phyloP scores from a whole-genome alignment of 2,113 vertebrate genomes.

The Monarcha castaneiventris region DNA sequence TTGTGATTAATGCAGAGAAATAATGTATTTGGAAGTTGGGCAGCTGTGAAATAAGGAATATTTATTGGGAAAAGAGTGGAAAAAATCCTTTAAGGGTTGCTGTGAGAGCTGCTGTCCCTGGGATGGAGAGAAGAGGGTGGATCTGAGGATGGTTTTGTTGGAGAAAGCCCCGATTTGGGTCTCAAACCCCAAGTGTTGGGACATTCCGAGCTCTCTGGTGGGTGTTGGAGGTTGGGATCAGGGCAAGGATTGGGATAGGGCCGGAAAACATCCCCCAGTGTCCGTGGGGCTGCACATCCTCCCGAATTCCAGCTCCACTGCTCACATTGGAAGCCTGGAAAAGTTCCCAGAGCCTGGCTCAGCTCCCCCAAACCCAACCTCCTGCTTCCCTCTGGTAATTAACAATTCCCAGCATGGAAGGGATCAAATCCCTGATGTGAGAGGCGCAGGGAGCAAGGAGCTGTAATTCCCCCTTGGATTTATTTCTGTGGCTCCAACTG shows the following conservation, averaged over 20 bases:
- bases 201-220: neutral
- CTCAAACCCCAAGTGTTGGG: rapidly evolving
- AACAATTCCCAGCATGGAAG: neutral
- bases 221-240: neutral
- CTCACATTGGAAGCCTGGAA: rapidly evolving
- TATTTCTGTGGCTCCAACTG: neutral
- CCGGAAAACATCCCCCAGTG: neutral
- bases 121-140: neutral
- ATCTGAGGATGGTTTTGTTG: neutral
- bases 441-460: rapidly evolving
- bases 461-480: neutral
- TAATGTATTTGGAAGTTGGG: neutral
- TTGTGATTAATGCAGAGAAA: rapidly evolving
- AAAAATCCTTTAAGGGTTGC: neutral
- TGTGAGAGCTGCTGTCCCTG: neutral
- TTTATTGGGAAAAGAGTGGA: neutral
- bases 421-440: neutral
- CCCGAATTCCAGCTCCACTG: rapidly evolving
- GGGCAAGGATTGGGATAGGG: neutral
- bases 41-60: neutral
- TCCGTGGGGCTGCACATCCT: neutral
- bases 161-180: neutral
- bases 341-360: neutral
- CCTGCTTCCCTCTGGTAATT: neutral
- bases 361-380: neutral